phyloP scores from a whole-genome alignment of 2,113 vertebrate genomes.

The Istiophorus platypterus region DNA sequence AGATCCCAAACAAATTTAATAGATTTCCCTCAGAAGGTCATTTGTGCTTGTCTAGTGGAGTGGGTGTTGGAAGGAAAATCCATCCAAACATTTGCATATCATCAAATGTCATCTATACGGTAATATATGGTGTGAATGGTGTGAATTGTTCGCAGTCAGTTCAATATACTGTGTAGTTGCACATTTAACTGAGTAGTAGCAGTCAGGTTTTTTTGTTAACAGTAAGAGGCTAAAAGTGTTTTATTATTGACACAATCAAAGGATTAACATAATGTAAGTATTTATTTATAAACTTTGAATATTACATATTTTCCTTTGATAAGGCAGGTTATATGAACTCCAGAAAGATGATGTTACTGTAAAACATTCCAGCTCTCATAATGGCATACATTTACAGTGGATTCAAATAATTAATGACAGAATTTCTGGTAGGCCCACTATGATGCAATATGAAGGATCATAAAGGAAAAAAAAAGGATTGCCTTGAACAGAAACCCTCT shows the following conservation, averaged over 20 bases:
- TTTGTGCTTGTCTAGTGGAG: slow-evolving; percentile 18
- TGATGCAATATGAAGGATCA: slow-evolving; percentile 61
- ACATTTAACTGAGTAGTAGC: neutral
- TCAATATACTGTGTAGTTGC: neutral
- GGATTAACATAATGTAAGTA: slow-evolving; percentile 57
- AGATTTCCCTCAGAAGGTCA: slow-evolving; percentile 17
- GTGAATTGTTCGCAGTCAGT: neutral
- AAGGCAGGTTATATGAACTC: slow-evolving; percentile 79
- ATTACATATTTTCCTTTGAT: slow-evolving; percentile 73
- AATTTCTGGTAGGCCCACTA: slow-evolving; percentile 65
- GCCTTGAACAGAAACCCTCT: slow-evolving; percentile 51
- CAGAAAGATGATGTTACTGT: slow-evolving; percentile 75
- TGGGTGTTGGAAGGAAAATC: slow-evolving; percentile 22
- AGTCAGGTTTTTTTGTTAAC: neutral
- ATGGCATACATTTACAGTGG: slow-evolving; percentile 76
- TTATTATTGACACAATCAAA: slow-evolving; percentile 45
- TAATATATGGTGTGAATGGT: neutral
- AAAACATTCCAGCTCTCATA: slow-evolving; percentile 78
- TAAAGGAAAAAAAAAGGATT: slow-evolving; percentile 38
- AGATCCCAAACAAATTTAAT: neutral
- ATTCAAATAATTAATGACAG: slow-evolving; percentile 59
- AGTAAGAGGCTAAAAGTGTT: neutral
- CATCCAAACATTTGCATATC: slow-evolving; percentile 24
- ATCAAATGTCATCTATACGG: neutral
- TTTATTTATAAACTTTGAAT: slow-evolving; percentile 80